Percentiles rank a stretch among this genome's conserved stretches.
phyloP scores from a whole-genome alignment of 1,140 invertebrate genomes.

The Yoshiicerus persimilis region DNA sequence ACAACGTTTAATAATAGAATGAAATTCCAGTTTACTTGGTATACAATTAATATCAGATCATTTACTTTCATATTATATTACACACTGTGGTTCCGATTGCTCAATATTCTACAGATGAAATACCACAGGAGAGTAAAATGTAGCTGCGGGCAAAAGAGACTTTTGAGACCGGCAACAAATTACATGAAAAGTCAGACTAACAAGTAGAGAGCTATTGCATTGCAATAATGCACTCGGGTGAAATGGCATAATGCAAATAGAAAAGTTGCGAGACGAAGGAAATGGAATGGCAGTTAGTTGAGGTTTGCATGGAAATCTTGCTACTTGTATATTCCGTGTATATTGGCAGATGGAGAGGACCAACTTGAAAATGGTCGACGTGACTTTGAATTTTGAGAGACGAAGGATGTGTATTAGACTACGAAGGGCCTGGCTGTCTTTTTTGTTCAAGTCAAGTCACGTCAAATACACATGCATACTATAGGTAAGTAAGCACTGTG shows the following conservation, averaged over 20 bases:
- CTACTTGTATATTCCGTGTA: neutral
- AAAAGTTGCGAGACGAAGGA: neutral
- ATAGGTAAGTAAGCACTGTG: neutral
- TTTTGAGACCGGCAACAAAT: neutral
- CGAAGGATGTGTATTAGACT: neutral
- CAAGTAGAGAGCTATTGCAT: neutral
- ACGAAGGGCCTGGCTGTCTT: neutral
- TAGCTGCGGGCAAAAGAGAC: neutral
- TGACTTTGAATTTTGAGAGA: neutral
- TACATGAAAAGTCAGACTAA: neutral
- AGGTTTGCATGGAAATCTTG: neutral
- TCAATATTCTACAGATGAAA: too few species aligned
- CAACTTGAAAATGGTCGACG: slow-evolving; percentile 2
- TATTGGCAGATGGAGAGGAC: neutral
- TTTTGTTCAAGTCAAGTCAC: neutral
- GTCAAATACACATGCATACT: neutral
- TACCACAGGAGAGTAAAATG: neutral
- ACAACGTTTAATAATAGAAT: too few species aligned
- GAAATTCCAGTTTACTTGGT: too few species aligned
- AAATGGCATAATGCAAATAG: neutral
- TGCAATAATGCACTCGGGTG: neutral
- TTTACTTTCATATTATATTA: too few species aligned
- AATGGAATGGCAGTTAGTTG: neutral
- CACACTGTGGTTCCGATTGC: too few species aligned
- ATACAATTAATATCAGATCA: too few species aligned